Conservation (phyloP, 1,140 invertebrate genomes). For the Aphelinus certus region DNA sequence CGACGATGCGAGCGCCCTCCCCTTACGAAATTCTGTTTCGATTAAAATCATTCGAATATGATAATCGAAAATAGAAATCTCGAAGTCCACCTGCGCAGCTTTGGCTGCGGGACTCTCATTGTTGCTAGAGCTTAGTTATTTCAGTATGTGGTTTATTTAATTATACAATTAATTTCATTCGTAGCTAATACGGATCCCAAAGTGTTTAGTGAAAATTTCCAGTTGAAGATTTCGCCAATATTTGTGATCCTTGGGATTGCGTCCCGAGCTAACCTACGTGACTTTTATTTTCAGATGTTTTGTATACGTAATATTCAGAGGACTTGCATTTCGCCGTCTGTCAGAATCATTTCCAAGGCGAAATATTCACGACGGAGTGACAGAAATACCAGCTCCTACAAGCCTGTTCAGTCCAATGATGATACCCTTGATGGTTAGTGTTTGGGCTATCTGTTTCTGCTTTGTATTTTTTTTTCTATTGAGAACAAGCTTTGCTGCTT, state of each 20-base stretch:
- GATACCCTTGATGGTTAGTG: slow-evolving; percentile 56
- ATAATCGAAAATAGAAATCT: background rate
- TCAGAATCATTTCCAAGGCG: slow-evolving; percentile 48
- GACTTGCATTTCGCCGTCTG: slow-evolving; percentile 43
- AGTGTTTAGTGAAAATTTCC: no score
- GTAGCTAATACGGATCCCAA: no score
- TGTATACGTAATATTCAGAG: slow-evolving; percentile 54
- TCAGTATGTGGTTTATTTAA: slow-evolving; percentile 32
- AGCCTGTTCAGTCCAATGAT: slow-evolving; percentile 52
- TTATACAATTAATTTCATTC: slow-evolving; percentile 10
- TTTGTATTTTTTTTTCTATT: no score
- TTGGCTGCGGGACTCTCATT: background rate
- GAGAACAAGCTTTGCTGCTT: slow-evolving; percentile 6
- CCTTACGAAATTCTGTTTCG: background rate
- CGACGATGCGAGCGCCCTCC: background rate
- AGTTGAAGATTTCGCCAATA: no score
- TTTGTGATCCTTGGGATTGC: no score
- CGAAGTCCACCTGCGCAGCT: background rate
- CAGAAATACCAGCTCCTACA: slow-evolving; percentile 55
- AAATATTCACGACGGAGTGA: slow-evolving; percentile 58
- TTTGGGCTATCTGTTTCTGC: no score
- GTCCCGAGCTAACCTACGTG: slow-evolving; percentile 14
- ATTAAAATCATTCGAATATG: background rate
- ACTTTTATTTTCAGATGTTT: slow-evolving; percentile 57
- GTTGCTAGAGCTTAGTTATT: slow-evolving; percentile 4